Evolutionary conservation across 2,797 vertebrate species (phyloP).

Genomic region (Sciaenops ocellatus): DNA sequence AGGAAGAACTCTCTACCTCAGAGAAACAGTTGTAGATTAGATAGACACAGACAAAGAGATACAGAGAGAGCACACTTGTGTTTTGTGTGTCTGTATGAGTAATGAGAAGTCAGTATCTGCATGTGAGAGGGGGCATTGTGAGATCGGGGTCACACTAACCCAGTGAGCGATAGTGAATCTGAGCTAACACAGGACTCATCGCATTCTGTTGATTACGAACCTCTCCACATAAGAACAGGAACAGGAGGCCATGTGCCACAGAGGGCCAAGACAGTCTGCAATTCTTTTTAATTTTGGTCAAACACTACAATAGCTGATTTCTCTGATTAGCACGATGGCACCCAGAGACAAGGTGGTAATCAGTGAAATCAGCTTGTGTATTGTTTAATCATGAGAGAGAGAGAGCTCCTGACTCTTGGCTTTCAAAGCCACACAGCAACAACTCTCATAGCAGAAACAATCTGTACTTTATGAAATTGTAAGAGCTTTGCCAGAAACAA

Average conservation of each 20-base stretch:
- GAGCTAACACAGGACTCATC: constrained; percentile 19
- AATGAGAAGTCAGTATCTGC: constrained; percentile 52
- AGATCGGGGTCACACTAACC: constrained; percentile 60
- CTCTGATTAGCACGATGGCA: constrained; percentile 26
- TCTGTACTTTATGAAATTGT: background rate
- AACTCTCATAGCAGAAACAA: background rate
- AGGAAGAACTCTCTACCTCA: background rate
- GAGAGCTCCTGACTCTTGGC: background rate
- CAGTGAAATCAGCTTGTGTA: constrained; percentile 17
- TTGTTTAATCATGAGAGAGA: constrained; percentile 19
- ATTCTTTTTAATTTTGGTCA: constrained; percentile 46
- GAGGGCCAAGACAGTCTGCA: constrained; percentile 2
- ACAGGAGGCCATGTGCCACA: background rate
- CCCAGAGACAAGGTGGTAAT: constrained; percentile 9
- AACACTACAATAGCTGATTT: constrained; percentile 22
- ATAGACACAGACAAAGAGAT: background rate
- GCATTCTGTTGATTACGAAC: constrained; percentile 25
- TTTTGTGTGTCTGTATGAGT: constrained; percentile 43
- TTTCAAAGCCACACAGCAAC: background rate
- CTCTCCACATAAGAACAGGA: constrained; percentile 18
- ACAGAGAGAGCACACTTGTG: constrained; percentile 25
- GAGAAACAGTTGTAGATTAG: constrained; percentile 8
- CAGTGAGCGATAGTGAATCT: constrained; percentile 50
- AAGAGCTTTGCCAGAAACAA: constrained; percentile 20
- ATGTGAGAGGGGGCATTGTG: constrained; percentile 58